Percentiles rank a stretch among this genome's conserved stretches.
Evolutionary conservation across 2,888 invertebrate genomes (phyloP).

Genomic region (Andricus quercusramuli): DNA sequence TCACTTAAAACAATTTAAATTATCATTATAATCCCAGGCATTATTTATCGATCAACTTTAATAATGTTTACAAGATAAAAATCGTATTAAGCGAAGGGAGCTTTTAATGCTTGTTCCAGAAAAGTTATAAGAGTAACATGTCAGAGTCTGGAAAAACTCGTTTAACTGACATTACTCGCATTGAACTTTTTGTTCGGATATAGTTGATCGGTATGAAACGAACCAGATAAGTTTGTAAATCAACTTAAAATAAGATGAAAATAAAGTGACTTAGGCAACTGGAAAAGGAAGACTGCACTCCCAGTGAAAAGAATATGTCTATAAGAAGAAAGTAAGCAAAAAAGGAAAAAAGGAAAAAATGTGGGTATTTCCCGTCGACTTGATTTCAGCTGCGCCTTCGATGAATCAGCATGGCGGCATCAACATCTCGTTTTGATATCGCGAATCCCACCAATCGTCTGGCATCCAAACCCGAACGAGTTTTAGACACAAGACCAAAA

Average conservation of each 20-base stretch:
- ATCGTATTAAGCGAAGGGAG: too few relatives aligned
- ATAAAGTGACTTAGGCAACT: not conserved
- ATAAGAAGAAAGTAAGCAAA: not conserved
- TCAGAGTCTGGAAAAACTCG: not conserved
- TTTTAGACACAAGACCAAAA: not conserved
- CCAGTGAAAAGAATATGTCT: not conserved
- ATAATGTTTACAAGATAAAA: too few relatives aligned
- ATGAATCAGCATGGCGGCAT: constrained; percentile 7
- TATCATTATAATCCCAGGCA: too few relatives aligned
- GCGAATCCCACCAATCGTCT: not conserved
- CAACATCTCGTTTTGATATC: not conserved
- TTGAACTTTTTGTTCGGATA: not conserved
- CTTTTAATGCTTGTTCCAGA: not conserved
- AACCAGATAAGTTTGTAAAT: not conserved
- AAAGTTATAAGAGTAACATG: not conserved
- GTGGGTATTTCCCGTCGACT: not conserved
- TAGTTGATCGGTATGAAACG: not conserved
- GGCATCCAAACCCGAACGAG: not conserved
- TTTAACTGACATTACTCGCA: not conserved
- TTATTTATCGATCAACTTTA: too few relatives aligned
- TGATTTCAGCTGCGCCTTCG: constrained; percentile 2
- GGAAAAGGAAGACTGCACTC: not conserved
- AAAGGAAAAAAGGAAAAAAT: not conserved
- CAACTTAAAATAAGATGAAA: not conserved
- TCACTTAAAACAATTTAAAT: too few relatives aligned